Conservation (phyloP, 2,888 invertebrate genomes). For the Drosophila mettleri region DNA sequence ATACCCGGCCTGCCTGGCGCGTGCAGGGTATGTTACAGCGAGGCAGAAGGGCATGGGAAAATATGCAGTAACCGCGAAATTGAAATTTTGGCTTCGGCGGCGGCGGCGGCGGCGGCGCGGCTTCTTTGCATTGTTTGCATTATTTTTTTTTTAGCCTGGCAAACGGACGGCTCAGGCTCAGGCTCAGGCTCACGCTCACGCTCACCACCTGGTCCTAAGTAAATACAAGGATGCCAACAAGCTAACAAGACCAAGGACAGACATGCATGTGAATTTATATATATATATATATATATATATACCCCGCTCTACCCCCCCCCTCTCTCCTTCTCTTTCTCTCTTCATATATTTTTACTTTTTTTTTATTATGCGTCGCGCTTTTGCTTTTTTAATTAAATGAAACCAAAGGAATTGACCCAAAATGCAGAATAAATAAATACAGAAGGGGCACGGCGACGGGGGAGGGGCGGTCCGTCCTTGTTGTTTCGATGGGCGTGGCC, state of each 20-base stretch:
- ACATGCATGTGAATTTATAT: slow-evolving; percentile 66
- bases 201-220: slow-evolving; percentile 84
- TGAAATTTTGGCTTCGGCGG: slow-evolving; percentile 75
- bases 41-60: slow-evolving; percentile 65
- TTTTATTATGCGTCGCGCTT: slow-evolving; percentile 70
- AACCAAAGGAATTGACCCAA: slow-evolving; percentile 84
- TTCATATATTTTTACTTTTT: slow-evolving; percentile 23
- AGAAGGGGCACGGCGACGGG: neutral
- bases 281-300: slow-evolving; percentile 48
- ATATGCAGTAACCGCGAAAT: slow-evolving; percentile 81
- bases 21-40: slow-evolving; percentile 33
- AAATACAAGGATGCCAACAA: slow-evolving; percentile 73
- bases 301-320: neutral
- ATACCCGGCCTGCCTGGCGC: neutral
- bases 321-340: neutral
- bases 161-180: slow-evolving; percentile 30
- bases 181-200: slow-evolving; percentile 1
- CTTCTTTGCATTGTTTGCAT: slow-evolving; percentile 75
- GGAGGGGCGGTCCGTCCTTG: neutral
- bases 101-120: slow-evolving; percentile 45
- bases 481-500: neutral
- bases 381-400: slow-evolving; percentile 84
- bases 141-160: slow-evolving; percentile 8
- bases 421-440: slow-evolving; percentile 79
- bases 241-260: slow-evolving; percentile 28